These are phyloP conservation scores for Zenarchopterus dispar DNA, from an alignment of 2,797 vertebrate species.

Conservation along the genomic window DNA sequence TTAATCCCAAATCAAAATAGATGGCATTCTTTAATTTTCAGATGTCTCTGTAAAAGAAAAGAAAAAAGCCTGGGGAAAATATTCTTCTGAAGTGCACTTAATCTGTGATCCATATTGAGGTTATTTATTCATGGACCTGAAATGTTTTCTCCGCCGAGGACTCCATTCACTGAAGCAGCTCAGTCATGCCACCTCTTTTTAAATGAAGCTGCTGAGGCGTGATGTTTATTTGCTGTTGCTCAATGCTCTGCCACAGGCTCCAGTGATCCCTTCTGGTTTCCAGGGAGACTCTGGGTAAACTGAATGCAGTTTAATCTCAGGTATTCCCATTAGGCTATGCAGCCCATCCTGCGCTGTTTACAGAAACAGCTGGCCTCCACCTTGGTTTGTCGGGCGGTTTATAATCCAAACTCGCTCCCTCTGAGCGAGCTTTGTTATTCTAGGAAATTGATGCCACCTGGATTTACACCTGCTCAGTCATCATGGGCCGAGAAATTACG, in stretches of 20 bases:
- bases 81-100: neutral
- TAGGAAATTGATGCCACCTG: conserved; percentile 52
- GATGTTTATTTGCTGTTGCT: conserved; percentile 57
- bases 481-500: conserved; percentile 21
- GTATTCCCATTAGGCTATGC: conserved; percentile 61
- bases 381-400: conserved; percentile 47
- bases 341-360: conserved; percentile 39
- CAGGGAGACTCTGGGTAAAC: conserved; percentile 54
- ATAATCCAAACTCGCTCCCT: conserved; percentile 57
- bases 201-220: conserved; percentile 49
- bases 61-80: neutral
- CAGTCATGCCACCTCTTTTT: conserved; percentile 37
- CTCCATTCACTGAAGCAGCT: conserved; percentile 35
- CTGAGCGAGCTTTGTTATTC: conserved; percentile 53
- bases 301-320: conserved; percentile 59
- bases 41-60: neutral
- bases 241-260: conserved; percentile 33
- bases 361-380: conserved; percentile 55
- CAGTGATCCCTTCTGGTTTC: conserved; percentile 61
- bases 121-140: conserved; percentile 37
- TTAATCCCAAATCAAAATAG: neutral
- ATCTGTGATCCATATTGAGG: conserved; percentile 21
- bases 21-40: neutral
- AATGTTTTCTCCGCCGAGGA: conserved; percentile 33
- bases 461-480: conserved; percentile 43